Base-by-base conservation (phyloP, 1,140 invertebrate genomes). In the Cydia strobilella region DNA sequence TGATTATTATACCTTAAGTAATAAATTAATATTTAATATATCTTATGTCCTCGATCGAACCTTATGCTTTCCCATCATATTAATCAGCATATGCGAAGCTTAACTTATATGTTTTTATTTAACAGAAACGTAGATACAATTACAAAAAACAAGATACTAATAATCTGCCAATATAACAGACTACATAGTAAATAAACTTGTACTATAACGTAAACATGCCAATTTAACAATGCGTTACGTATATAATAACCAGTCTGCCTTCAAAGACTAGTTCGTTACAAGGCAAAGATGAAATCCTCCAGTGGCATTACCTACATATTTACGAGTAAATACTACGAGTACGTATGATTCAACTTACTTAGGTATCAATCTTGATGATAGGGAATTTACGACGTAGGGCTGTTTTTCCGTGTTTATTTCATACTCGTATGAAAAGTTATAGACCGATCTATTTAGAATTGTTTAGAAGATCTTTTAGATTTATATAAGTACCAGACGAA, bases 181-280 rank as follows among this genome's bases (percentile, higher is more conserved):
- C 42, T 15, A 45, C 42, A 9, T 54, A 18, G 51, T 18, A 18
- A 54, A 54, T 54, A 54, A 54, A 54, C 51, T 18, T 18, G 51
- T 13, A 54, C 51, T 54, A 54, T 54, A 54, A 20, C n/a, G 51
- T 54, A 54, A 54, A 54, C 51, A 54, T 18, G n/a, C 3, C 51
- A 54, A 18, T 18, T n/a, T 18, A 54, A 54, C n/a, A 18, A 54
- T 54, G 51, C n/a, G 1, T 54, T 13, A n/a, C 4, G 15, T 48
- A n/a, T 48, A n/a, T 54, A 54, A 54, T 54, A 54, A 54, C 15
- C 51, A 18, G n/a, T 54, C 15, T 18, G 51, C n/a, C 51, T 54
- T 54, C 51, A 54, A 54, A 54, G n/a, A 54, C 51, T 54, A 54
- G 51, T 54, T 54, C 51, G n/a, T 54, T 54, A 54, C 15, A 54